phyloP scores from a whole-genome alignment of 2,888 invertebrate species.

The Nomada fabriciana region DNA sequence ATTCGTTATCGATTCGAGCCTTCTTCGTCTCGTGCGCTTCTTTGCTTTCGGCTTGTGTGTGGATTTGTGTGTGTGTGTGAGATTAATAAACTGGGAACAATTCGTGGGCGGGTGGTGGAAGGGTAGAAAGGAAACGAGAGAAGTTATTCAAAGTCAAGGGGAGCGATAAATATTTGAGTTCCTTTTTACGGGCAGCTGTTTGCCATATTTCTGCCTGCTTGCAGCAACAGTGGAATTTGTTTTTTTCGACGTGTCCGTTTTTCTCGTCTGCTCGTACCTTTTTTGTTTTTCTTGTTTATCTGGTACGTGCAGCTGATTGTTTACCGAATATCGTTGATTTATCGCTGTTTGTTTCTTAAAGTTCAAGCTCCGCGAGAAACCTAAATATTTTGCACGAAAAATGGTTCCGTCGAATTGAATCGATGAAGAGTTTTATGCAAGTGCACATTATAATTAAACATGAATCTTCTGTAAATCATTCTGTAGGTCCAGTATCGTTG shows the following conservation, averaged over 20 bases:
- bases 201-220: background rate
- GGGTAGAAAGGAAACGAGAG: background rate
- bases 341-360: too few relatives aligned
- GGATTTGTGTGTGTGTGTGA: background rate
- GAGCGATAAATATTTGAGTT: constrained; percentile 42
- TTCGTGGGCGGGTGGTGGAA: constrained; percentile 8
- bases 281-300: background rate
- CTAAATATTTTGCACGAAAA: too few relatives aligned
- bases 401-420: too few relatives aligned
- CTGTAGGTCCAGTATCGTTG: too few relatives aligned
- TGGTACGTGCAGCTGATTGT: too few relatives aligned
- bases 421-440: too few relatives aligned
- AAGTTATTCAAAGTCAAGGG: constrained; percentile 44
- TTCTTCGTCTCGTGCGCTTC: background rate
- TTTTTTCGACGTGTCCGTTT: background rate
- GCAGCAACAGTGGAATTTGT: background rate
- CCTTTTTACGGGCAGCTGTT: constrained; percentile 3
- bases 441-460: too few relatives aligned
- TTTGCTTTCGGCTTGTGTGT: background rate
- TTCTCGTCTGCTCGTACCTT: background rate
- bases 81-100: constrained; percentile 54
- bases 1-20: constrained; percentile 7
- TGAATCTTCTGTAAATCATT: too few relatives aligned
- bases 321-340: too few relatives aligned
- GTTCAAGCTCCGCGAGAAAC: too few relatives aligned